Evolutionary conservation across 2,113 vertebrate genomes (phyloP).

Genomic region (Paralichthys olivaceus): DNA sequence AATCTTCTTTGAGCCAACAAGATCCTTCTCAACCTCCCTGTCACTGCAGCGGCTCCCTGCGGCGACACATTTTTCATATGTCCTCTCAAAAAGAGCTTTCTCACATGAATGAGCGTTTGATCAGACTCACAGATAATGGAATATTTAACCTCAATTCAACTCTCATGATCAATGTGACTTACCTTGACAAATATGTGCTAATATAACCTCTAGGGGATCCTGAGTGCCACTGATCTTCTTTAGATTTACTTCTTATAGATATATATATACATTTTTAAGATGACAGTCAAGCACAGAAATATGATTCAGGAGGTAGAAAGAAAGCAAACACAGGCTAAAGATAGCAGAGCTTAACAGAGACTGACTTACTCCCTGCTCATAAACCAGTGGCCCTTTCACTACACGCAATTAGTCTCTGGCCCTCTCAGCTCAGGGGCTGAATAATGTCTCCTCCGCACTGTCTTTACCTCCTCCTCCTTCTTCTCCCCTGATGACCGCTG

Average conservation of each 20-base stretch:
- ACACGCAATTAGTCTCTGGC: constrained; percentile 34
- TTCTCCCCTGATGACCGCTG: constrained; percentile 1
- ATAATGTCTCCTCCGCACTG: constrained; percentile 70
- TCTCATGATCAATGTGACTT: constrained; percentile 6
- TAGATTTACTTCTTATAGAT: constrained; percentile 16
- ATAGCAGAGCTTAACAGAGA: constrained; percentile 36
- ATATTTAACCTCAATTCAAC: constrained; percentile 11
- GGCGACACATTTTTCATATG: background rate
- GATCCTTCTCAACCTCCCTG: constrained; percentile 8
- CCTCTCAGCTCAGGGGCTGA: constrained; percentile 76
- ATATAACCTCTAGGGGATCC: constrained; percentile 18
- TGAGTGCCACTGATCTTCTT: constrained; percentile 39
- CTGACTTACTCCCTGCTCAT: constrained; percentile 9
- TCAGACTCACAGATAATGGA: background rate
- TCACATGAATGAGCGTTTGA: background rate
- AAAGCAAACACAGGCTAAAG: constrained; percentile 33
- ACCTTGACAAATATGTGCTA: constrained; percentile 14
- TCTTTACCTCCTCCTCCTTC: constrained; percentile 8
- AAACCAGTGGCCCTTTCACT: constrained; percentile 15
- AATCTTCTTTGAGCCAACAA: background rate
- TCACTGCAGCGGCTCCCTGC: constrained; percentile 11
- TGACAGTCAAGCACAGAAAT: constrained; percentile 35
- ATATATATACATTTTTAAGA: constrained; percentile 8
- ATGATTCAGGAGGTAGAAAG: constrained; percentile 68
- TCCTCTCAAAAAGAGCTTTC: background rate